Percentiles rank a stretch among this genome's conserved stretches.
These are phyloP conservation scores for Archaeoteleia sp. DNA, from an alignment of 2,888 invertebrate species.

Conservation along the genomic window DNA sequence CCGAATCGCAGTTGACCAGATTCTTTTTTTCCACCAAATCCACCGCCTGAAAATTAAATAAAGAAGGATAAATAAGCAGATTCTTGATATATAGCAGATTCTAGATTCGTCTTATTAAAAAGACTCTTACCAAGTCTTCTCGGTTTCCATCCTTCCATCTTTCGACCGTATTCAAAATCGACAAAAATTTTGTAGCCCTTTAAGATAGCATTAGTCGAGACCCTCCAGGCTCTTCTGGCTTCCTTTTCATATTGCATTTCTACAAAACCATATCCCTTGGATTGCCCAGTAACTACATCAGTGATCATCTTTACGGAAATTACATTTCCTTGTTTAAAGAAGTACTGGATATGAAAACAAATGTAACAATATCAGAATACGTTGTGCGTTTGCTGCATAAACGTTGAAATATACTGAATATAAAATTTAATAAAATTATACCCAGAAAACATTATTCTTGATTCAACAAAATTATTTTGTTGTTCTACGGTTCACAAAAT, in stretches of 20 bases:
- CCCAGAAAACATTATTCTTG: too few species aligned
- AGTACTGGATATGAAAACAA: too few species aligned
- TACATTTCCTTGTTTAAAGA: conserved; percentile 80
- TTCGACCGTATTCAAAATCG: conserved; percentile 85
- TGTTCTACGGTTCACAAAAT: too few species aligned
- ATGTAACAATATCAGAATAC: too few species aligned
- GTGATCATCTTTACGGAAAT: conserved; percentile 78
- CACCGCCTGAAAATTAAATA: conserved; percentile 79
- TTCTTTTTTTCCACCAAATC: conserved; percentile 89
- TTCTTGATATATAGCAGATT: too few species aligned
- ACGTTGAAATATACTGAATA: too few species aligned
- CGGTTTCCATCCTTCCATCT: conserved; percentile 87
- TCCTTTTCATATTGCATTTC: conserved; percentile 82
- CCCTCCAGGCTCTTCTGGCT: conserved; percentile 79
- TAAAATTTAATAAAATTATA: too few species aligned
- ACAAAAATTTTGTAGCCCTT: conserved; percentile 84
- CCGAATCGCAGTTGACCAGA: conserved; percentile 93
- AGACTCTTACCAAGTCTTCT: conserved; percentile 81
- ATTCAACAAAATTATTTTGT: too few species aligned
- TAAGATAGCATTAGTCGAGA: conserved; percentile 79
- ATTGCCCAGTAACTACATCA: conserved; percentile 89
- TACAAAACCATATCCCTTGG: conserved; percentile 90
- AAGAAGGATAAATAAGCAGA: conserved; percentile 7
- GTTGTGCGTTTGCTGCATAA: too few species aligned
- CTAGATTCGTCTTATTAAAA: too few species aligned